A percentile compares a stretch with the other conserved stretches of the same genome.
phyloP scores from a whole-genome alignment of 35 echinoderm and acorn worm genomes.

The Heliocidaris tuberculata region DNA sequence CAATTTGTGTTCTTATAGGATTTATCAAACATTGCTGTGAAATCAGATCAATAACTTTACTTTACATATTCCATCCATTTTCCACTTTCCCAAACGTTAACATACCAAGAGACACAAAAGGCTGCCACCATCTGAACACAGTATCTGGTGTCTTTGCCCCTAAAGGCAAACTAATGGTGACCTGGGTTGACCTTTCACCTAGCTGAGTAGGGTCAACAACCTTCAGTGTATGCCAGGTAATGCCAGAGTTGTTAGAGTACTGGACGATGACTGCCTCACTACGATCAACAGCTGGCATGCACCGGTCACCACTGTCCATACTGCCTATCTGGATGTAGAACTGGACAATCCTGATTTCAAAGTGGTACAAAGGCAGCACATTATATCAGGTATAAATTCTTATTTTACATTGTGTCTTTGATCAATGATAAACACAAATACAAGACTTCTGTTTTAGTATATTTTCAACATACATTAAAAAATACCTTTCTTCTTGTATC shows the following conservation, averaged over 20 bases:
- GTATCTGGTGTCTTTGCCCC: conserved; percentile 79
- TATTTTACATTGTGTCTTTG: too few relatives aligned
- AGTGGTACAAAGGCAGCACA: neutral
- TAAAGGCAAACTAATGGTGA: conserved; percentile 72
- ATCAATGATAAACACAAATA: too few relatives aligned
- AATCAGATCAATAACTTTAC: too few relatives aligned
- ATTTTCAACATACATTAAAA: too few relatives aligned
- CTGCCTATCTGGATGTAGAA: conserved; percentile 91
- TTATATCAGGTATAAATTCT: neutral
- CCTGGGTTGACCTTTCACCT: conserved; percentile 44
- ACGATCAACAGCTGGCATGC: conserved; percentile 54
- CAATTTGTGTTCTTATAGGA: too few relatives aligned
- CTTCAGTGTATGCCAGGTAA: conserved; percentile 79
- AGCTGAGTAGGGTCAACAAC: conserved; percentile 71
- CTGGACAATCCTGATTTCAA: conserved; percentile 69
- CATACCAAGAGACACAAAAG: conserved; percentile 68
- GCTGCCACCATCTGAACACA: conserved; percentile 91
- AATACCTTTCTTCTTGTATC: too few relatives aligned
- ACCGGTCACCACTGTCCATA: conserved; percentile 33
- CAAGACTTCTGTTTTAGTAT: too few relatives aligned
- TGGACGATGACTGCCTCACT: conserved; percentile 85
- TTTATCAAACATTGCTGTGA: too few relatives aligned
- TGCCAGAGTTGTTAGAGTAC: conserved; percentile 78
- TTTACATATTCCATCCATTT: neutral
- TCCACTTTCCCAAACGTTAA: neutral